Conservation (phyloP, 2,888 invertebrate genomes). For the Glaucopsyche alexis region DNA sequence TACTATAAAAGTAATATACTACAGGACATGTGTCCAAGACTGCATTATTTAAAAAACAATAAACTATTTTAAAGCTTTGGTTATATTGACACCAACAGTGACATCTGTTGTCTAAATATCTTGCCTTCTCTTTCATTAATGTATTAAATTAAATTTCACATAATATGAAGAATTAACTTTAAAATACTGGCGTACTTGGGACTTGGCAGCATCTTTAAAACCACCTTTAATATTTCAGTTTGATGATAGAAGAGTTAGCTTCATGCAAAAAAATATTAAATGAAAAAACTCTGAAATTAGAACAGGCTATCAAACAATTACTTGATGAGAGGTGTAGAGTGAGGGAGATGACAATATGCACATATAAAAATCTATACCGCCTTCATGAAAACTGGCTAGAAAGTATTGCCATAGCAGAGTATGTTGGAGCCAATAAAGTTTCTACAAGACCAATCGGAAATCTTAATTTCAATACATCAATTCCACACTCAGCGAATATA, state of each 20-base stretch:
- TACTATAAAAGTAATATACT: too few species aligned
- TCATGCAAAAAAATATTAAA: constrained; percentile 90
- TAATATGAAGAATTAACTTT: too few species aligned
- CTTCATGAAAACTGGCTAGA: constrained; percentile 73
- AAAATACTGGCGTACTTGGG: too few species aligned
- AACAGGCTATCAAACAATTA: constrained; percentile 84
- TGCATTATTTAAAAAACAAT: too few species aligned
- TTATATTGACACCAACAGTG: too few species aligned
- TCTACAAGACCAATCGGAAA: constrained; percentile 72
- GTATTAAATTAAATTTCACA: too few species aligned
- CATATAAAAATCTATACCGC: constrained; percentile 80
- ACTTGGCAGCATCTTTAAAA: neutral
- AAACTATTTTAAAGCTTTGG: too few species aligned
- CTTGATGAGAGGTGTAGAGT: constrained; percentile 85
- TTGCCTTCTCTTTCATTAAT: too few species aligned
- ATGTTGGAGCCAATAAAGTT: constrained; percentile 57
- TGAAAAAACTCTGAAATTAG: constrained; percentile 84
- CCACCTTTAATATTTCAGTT: constrained; percentile 71
- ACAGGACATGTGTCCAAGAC: too few species aligned
- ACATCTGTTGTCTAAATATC: too few species aligned
- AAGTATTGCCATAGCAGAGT: constrained; percentile 68
- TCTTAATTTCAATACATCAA: constrained; percentile 69
- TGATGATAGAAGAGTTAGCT: constrained; percentile 95
- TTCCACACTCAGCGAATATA: constrained; percentile 80
- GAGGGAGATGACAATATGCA: constrained; percentile 81